phyloP scores from a whole-genome alignment of 1,140 invertebrate genomes.

The Pemphigus obesinymphae region DNA sequence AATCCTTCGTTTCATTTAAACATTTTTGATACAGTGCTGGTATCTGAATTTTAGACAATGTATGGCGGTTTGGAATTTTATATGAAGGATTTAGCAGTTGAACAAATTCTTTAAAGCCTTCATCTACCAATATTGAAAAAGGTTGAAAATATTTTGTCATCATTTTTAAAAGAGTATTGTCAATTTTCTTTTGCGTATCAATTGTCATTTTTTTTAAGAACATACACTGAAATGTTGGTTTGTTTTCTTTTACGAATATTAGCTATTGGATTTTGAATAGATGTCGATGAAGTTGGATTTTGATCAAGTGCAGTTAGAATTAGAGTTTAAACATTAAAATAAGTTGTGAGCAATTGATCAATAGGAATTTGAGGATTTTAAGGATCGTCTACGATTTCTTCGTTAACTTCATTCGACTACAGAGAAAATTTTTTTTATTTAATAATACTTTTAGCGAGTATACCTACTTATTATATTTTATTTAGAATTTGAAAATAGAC shows the following conservation, averaged over 20 bases:
- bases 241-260: not conserved
- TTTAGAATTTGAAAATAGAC: not conserved
- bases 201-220: conserved; percentile 14
- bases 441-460: not conserved
- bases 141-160: conserved; percentile 46
- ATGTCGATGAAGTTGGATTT: not conserved
- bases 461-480: not conserved
- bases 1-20: conserved; percentile 17
- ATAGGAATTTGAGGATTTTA: not conserved
- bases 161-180: conserved; percentile 39
- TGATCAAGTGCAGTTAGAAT: not conserved
- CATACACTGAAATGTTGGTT: not conserved
- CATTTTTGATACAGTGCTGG: conserved; percentile 43
- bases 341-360: too few species aligned
- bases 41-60: conserved; percentile 44
- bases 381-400: not conserved
- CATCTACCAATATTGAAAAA: conserved; percentile 45
- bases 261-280: not conserved
- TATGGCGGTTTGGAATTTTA: conserved; percentile 42
- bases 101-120: conserved; percentile 45
- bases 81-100: conserved; percentile 44
- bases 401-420: not conserved
- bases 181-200: conserved; percentile 28
- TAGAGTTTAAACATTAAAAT: not conserved
- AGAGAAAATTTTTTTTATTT: not conserved